These are phyloP conservation scores for Hyperopisus bebe DNA, from an alignment of 2,113 vertebrate genomes.

Conservation along the genomic window DNA sequence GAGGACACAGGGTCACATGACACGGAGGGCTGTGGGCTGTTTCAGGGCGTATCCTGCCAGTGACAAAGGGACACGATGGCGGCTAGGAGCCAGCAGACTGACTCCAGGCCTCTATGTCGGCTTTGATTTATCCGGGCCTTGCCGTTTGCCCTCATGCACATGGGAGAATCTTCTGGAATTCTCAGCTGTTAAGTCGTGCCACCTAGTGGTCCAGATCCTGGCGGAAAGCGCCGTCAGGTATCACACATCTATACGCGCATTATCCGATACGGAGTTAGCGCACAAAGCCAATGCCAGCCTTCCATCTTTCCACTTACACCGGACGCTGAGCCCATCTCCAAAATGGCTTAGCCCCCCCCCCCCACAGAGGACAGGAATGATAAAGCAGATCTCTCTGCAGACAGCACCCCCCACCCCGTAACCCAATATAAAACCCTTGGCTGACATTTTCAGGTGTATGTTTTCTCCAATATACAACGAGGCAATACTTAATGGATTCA, in stretches of 20 bases:
- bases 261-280: neutral
- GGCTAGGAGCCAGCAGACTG: neutral
- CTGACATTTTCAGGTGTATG: neutral
- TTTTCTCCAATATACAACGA: neutral
- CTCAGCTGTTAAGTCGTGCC: neutral
- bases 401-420: neutral
- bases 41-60: neutral
- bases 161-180: neutral
- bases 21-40: neutral
- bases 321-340: constrained; percentile 4
- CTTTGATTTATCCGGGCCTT: neutral
- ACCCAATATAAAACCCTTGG: neutral
- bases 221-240: neutral
- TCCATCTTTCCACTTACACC: neutral
- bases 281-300: neutral
- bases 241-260: neutral
- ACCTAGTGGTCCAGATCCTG: neutral
- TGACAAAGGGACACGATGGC: neutral
- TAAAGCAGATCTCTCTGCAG: constrained; percentile 14
- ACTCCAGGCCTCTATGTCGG: neutral
- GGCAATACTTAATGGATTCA: neutral
- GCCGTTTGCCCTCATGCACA: neutral
- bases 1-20: neutral
- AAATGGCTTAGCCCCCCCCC: neutral
- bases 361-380: constrained; percentile 23